phyloP scores from a whole-genome alignment of 2,113 vertebrate genomes.

The Irena cyanogastra region DNA sequence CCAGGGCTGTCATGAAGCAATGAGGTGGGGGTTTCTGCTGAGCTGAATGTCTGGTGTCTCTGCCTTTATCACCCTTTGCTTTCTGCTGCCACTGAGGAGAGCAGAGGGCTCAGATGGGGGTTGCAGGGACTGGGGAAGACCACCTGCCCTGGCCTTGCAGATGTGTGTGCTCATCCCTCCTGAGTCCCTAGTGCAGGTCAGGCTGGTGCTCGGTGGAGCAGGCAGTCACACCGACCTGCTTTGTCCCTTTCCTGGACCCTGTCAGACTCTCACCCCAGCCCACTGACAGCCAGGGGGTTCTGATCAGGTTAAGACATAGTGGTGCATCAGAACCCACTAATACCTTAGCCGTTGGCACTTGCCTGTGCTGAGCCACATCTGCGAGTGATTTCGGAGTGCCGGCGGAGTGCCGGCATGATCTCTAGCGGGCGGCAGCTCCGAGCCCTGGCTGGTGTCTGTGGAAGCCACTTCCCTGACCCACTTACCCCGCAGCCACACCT shows the following conservation, averaged over 20 bases:
- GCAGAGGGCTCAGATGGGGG: not conserved
- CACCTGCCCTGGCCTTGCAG: not conserved
- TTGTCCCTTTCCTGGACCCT: not conserved
- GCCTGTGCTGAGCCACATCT: not conserved
- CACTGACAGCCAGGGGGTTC: not conserved
- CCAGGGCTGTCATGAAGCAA: not conserved
- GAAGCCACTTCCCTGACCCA: not conserved
- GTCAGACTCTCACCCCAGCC: not conserved
- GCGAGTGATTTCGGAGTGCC: not conserved
- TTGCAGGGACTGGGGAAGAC: rapidly evolving
- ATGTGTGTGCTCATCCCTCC: not conserved
- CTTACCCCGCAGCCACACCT: not conserved
- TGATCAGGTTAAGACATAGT: not conserved
- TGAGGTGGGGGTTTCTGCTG: not conserved
- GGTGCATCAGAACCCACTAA: not conserved
- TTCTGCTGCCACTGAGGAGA: not conserved
- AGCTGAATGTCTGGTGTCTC: not conserved
- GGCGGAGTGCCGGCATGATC: rapidly evolving
- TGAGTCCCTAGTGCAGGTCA: not conserved
- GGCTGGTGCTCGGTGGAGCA: not conserved
- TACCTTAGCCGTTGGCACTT: not conserved
- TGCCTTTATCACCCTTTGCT: not conserved
- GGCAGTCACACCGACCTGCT: not conserved
- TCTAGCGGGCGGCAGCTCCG: rapidly evolving
- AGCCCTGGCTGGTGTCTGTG: not conserved